Base-by-base conservation (phyloP, 1,140 invertebrate species). In the Papilio polyxenes region DNA sequence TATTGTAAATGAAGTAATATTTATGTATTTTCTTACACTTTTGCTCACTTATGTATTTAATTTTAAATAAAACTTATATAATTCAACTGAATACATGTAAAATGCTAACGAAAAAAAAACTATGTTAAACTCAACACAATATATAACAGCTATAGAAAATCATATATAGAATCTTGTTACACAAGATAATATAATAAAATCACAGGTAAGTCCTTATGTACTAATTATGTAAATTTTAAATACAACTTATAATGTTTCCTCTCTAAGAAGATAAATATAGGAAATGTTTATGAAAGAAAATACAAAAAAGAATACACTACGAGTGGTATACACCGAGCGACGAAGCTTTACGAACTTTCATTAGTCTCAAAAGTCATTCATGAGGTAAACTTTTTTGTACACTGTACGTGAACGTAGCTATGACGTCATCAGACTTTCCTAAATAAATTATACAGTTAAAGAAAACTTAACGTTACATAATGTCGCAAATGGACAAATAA, bases 111-210 rank as follows among this genome's bases (percentile, higher is more conserved):
- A 31, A 69, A 37, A 65, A 23, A 65, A 65, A 37, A 37, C 31
- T 72, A 72, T 72, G 1, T 40, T 72, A 72, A 72, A 72, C 82
- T 83, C 75, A 51, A 81, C 76, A 87, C 75, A 84, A 83, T 82
- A 81, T 85, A 86, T 85, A 84, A 87, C 82, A 86, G 83, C 80
- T 74, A 83, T 87, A 85, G 85, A 86, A 83, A 81, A 80, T 83
- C 82, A 86, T 83, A 85, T 75, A 5, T 53, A 81, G 84, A 81
- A 82, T 90, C 92, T 92, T 93, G 91, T 93, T 85, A 90, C 83
- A 93, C 91, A 93, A 93, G 92, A 92, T 85, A 87, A 86, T 84
- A 87, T 85, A 88, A 90, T 90, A 91, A 92, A 93, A 93, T 93
- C 92, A 93, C 92, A 93, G 91, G 91, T 92, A 91, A 91, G 87